These are phyloP conservation scores for Toxostoma redivivum DNA, from an alignment of 2,113 vertebrate genomes.

Conservation along the genomic window DNA sequence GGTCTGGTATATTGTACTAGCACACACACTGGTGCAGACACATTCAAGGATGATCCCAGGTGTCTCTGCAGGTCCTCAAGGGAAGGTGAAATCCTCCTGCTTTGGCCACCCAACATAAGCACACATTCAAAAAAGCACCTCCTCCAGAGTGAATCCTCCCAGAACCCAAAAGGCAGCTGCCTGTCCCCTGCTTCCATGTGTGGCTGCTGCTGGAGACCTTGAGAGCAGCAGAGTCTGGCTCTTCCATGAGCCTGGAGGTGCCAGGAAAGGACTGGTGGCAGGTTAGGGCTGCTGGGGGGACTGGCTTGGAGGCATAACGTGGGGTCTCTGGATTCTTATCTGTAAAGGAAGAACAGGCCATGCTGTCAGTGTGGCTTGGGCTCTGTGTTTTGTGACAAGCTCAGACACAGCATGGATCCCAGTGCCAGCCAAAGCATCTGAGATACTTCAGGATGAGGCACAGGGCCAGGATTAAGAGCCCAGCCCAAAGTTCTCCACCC, in stretches of 20 bases:
- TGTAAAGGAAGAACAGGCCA: not conserved
- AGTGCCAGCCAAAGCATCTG: rapidly evolving
- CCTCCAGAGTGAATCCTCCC: not conserved
- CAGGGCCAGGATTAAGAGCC: not conserved
- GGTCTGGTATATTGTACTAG: not conserved
- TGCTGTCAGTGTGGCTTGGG: rapidly evolving
- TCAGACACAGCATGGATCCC: rapidly evolving
- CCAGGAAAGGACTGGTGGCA: rapidly evolving
- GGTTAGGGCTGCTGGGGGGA: not conserved
- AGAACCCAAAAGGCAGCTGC: not conserved
- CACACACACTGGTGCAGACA: not conserved
- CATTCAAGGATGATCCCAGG: rapidly evolving
- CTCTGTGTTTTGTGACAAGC: rapidly evolving
- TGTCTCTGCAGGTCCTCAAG: not conserved
- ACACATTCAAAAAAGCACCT: not conserved
- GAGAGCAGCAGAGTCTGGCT: not conserved
- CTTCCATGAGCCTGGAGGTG: rapidly evolving
- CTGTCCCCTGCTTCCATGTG: rapidly evolving
- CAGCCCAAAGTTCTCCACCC: not conserved
- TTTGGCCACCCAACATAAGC: not conserved
- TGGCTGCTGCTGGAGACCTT: rapidly evolving
- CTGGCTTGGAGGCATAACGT: not conserved
- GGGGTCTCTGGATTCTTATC: slow-evolving; percentile 32
- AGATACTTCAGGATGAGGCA: rapidly evolving
- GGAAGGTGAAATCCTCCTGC: not conserved